A percentile compares a stretch with the other conserved stretches of the same genome.
These are phyloP conservation scores for Drosophila incognita DNA, from an alignment of 2,888 invertebrate genomes.

Conservation along the genomic window DNA sequence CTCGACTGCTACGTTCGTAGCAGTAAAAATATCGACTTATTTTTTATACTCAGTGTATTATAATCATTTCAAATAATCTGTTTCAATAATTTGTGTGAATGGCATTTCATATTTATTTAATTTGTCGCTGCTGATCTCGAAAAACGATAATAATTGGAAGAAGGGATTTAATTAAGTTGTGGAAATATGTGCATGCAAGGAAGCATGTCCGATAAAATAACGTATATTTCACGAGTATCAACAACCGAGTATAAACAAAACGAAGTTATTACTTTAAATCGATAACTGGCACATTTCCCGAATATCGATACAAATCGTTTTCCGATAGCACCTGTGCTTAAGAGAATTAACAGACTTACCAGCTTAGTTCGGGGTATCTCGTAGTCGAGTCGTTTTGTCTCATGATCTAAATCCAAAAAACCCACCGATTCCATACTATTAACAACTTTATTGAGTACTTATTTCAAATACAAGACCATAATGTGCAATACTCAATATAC, in stretches of 20 bases:
- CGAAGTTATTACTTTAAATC: background rate
- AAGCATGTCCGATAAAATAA: background rate
- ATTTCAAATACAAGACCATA: constrained; percentile 11
- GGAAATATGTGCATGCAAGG: too few relatives aligned
- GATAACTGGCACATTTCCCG: background rate
- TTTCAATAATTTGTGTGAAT: background rate
- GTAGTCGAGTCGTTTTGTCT: background rate
- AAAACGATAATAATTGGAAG: background rate
- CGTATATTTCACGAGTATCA: background rate
- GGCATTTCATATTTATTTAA: background rate
- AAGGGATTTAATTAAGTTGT: background rate
- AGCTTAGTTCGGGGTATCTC: background rate
- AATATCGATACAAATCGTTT: background rate
- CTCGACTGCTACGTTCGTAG: constrained; percentile 80
- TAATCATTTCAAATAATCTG: background rate
- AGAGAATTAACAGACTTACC: background rate
- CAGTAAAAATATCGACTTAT: background rate
- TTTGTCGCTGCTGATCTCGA: background rate
- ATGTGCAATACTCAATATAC: constrained; percentile 12
- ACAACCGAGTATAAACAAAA: background rate
- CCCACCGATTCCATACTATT: background rate
- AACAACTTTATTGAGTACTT: background rate
- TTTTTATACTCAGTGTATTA: too few relatives aligned
- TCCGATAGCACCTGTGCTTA: background rate
- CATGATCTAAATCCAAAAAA: background rate